Evolutionary conservation across 1,140 invertebrate species (phyloP), one percentile per base, ranked within the genome.

Genomic region (Cardiocondyla obscurior): DNA sequence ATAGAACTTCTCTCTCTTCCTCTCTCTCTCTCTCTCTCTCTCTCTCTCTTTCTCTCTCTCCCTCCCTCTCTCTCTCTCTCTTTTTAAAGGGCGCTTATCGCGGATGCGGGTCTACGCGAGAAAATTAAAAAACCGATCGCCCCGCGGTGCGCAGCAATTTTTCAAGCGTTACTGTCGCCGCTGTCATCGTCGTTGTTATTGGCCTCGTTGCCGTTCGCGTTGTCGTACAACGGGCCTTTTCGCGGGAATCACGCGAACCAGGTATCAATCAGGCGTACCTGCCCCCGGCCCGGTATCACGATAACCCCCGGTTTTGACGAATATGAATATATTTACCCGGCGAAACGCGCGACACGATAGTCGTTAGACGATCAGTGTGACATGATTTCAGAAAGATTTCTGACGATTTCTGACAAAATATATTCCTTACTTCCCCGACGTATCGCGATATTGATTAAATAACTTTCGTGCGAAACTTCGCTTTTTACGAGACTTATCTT

Each of bases 251-350:
- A 89, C 88, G 89, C 89, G 82, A 88, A 83, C 49, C 8, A 69
- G 49, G 64, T 88, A 89, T 90, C 84, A 89, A 89, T 89, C 88
- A 89, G 89, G 36, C 44, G 25, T 53, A 72, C 70, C 73, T 69
- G 46, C 55, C 65, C 79, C 60, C 60, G 39, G 16, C 46, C 51
- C 55, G 46, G 46, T 79, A 79, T 79, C 74, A 53, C 46, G 82
- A 89, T 87, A 84, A 60, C 76, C 46, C 46, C 57, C 51, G 42
- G 44, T 88, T 90, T 89, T 81, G 69, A 85, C 82, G 76, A 83
- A 88, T 85, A 88, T 81, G 82, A 90, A 89, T 88, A 89, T 77
- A 83, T 88, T 89, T 85, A 36, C 28, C 58, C 28, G 36, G 57
- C 64, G 42, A 49, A 55, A 46, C 25, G 46, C 22, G 46, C 33